Base-by-base conservation (phyloP, 2,113 vertebrate genomes). In the Salminus brasiliensis region DNA sequence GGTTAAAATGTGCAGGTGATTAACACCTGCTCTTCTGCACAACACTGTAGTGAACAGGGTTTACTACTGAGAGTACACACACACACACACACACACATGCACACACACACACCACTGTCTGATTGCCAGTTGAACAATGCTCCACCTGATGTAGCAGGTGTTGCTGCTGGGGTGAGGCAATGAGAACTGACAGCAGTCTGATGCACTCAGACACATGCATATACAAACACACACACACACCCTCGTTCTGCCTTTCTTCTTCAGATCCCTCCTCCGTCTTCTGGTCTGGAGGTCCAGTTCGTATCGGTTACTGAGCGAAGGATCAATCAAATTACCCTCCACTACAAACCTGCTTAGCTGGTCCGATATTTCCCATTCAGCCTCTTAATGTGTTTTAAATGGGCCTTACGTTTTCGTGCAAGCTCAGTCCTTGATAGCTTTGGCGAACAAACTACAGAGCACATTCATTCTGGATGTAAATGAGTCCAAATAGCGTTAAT, bases 401-500 rank as follows among this genome's bases (percentile, higher is more conserved):
- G 29, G 41, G 43, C 49, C 47, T 72, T 34, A 60, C 47, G 69
- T 62, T 72, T 72, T 52, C 25, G 55, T 7, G 5, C 13, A 10
- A 65, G 34, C 18, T 39, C 15, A 67, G 67, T 67, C 62, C 18
- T 74, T 69, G 36, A 52, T 6, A 11, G n/a, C 21, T 34, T 45
- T 39, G 63, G 47, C 68, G 55, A 47, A 67, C 21, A 13, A 65
- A 25, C 23, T 53, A 69, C 29, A 52, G 45, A 30, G 45, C 27
- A 45, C 55, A 81, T 77, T 39, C 36, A 68, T 77, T 75, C 39
- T 47, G 52, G n/a, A 39, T 62, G 52, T 57, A 47, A 82, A 72
- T 49, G 65, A 81, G 52, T 71, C 55, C 68, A 79, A 72, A 65
- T 41, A 65, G 63, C 41, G 30, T 16, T 41, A 62, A 47, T 52